Conservation (phyloP, 2,797 vertebrate species). For the Anniella stebbinsi region DNA sequence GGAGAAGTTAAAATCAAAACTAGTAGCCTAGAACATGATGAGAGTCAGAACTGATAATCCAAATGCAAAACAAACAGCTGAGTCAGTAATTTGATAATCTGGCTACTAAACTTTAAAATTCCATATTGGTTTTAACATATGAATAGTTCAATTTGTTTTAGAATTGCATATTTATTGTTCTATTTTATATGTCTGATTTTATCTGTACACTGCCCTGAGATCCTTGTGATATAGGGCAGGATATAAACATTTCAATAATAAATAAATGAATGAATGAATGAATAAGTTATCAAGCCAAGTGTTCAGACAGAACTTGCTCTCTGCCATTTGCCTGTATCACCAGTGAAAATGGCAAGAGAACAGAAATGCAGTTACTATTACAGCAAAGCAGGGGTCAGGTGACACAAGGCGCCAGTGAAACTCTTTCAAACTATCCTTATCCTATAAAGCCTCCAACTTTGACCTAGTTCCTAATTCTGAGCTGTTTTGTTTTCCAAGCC, state of each 20-base stretch:
- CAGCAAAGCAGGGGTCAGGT: neutral
- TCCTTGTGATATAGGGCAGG: too few species aligned
- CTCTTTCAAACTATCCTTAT: neutral
- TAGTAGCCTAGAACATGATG: neutral
- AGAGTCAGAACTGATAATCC: neutral
- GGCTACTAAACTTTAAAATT: too few species aligned
- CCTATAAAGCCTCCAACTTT: neutral
- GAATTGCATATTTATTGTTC: too few species aligned
- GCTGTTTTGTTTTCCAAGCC: neutral
- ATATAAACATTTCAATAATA: too few species aligned
- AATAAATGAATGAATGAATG: too few species aligned
- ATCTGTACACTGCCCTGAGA: too few species aligned
- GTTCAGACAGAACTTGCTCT: neutral
- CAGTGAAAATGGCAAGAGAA: neutral
- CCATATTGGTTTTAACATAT: too few species aligned
- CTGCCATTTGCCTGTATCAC: neutral
- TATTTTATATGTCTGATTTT: too few species aligned
- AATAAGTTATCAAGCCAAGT: neutral
- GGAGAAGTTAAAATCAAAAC: neutral
- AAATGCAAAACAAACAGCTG: neutral
- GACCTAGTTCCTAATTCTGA: neutral
- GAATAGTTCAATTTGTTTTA: too few species aligned
- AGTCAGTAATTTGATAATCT: neutral
- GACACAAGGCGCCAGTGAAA: neutral
- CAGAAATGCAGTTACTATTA: too few species aligned